Percentiles rank a stretch among this genome's conserved stretches.
Conservation (phyloP, 2,797 vertebrate species). For the Paratrypauchen microcephalus region DNA sequence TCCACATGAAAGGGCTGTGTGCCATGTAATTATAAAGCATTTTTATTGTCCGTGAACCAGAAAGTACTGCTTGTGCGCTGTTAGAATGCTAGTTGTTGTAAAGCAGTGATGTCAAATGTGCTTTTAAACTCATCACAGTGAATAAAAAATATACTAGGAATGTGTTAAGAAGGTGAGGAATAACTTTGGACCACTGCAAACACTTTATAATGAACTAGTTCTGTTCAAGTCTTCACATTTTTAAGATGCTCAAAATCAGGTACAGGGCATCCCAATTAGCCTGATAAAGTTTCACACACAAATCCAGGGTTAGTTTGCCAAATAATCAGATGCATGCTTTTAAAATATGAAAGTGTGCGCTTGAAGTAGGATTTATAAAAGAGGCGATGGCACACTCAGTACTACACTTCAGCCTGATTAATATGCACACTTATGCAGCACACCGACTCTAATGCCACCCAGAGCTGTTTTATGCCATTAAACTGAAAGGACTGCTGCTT, state of each 20-base stretch:
- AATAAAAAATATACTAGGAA: no score
- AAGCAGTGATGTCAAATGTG: no score
- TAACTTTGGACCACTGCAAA: no score
- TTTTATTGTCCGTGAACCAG: no score
- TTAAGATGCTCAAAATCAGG: not conserved
- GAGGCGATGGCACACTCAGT: conserved; percentile 10
- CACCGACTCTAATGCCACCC: conserved; percentile 9
- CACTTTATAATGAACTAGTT: no score
- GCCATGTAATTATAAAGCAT: no score
- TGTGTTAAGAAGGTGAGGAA: no score
- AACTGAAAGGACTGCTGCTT: conserved; percentile 1
- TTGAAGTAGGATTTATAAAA: conserved; percentile 6
- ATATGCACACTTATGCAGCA: conserved; percentile 19
- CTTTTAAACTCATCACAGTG: no score
- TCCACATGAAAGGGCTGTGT: no score
- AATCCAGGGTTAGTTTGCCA: not conserved
- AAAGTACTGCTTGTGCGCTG: no score
- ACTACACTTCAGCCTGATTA: conserved; percentile 12
- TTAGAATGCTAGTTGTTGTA: no score
- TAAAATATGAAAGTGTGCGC: not conserved
- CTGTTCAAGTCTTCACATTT: no score
- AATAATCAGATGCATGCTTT: conserved; percentile 6
- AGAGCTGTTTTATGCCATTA: not conserved
- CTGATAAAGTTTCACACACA: not conserved
- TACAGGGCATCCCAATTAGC: not conserved